Conservation (phyloP, 2,113 vertebrate genomes). For the Muntiacus reevesi region DNA sequence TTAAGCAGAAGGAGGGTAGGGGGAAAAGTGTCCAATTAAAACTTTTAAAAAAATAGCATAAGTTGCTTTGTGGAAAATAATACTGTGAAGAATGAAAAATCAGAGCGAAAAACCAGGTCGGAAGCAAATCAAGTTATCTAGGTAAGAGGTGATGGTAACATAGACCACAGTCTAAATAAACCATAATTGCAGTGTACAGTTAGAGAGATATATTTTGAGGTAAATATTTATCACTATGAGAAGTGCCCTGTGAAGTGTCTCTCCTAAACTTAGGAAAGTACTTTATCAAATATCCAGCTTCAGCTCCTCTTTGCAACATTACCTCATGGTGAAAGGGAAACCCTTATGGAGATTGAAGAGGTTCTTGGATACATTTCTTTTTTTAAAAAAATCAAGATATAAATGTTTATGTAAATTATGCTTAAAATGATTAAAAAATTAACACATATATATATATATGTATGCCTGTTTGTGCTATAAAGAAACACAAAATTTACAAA, state of each 20-base stretch:
- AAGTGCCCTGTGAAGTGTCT: background rate
- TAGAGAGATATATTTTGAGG: background rate
- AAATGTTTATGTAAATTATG: background rate
- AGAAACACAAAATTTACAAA: background rate
- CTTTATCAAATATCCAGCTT: background rate
- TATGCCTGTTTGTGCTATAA: background rate
- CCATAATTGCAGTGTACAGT: background rate
- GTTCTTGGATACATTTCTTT: background rate
- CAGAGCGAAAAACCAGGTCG: background rate
- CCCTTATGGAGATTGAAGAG: background rate
- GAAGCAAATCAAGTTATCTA: background rate
- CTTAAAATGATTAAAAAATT: background rate
- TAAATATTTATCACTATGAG: background rate
- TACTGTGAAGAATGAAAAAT: background rate
- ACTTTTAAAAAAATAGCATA: background rate
- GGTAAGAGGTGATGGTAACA: background rate
- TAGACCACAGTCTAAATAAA: background rate
- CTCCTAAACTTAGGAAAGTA: background rate
- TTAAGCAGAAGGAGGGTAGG: background rate
- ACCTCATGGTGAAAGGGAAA: background rate
- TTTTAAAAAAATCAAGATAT: background rate
- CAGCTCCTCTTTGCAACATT: background rate
- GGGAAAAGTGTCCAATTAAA: background rate
- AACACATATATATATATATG: background rate
- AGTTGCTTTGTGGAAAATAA: background rate